Conservation (phyloP, 2,797 vertebrate species). For the Erethizon dorsatum region DNA sequence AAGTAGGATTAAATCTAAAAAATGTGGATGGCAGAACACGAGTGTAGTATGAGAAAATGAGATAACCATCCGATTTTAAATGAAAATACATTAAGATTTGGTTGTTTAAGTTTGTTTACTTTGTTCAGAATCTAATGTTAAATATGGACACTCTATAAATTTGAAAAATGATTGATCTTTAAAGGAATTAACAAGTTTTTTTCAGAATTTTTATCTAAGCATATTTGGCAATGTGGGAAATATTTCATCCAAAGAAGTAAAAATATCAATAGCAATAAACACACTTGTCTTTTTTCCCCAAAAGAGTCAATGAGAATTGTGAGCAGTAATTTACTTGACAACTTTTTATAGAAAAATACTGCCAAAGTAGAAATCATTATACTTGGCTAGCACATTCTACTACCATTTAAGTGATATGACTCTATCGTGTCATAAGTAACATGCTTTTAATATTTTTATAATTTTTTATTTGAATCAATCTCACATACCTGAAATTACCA, state of each 20-base stretch:
- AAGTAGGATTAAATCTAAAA: not conserved
- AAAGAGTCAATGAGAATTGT: slow-evolving; percentile 52
- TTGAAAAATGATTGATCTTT: slow-evolving; percentile 70
- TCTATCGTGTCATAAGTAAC: slow-evolving; percentile 56
- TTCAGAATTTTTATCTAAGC: slow-evolving; percentile 85
- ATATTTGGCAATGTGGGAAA: slow-evolving; percentile 83
- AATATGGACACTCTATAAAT: slow-evolving; percentile 33
- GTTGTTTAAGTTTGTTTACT: not conserved
- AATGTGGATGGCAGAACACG: not conserved
- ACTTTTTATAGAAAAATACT: slow-evolving; percentile 67
- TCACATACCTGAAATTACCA: not conserved
- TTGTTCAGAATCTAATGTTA: slow-evolving; percentile 34
- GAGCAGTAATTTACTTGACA: slow-evolving; percentile 49
- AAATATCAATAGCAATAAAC: slow-evolving; percentile 88
- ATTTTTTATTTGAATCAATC: slow-evolving; percentile 56
- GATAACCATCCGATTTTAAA: not conserved
- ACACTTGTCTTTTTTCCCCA: slow-evolving; percentile 82
- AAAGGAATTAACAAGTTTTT: slow-evolving; percentile 84
- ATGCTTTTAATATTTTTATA: slow-evolving; percentile 58
- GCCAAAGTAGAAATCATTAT: slow-evolving; percentile 1
- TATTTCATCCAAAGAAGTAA: slow-evolving; percentile 87
- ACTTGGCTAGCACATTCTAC: not conserved
- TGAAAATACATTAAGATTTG: slow-evolving; percentile 27
- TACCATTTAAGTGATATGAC: not conserved
- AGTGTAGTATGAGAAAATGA: not conserved